Percentiles rank a stretch among this genome's conserved stretches.
phyloP scores from a whole-genome alignment of 2,797 vertebrate species.

The Schizothorax lantsangensis region DNA sequence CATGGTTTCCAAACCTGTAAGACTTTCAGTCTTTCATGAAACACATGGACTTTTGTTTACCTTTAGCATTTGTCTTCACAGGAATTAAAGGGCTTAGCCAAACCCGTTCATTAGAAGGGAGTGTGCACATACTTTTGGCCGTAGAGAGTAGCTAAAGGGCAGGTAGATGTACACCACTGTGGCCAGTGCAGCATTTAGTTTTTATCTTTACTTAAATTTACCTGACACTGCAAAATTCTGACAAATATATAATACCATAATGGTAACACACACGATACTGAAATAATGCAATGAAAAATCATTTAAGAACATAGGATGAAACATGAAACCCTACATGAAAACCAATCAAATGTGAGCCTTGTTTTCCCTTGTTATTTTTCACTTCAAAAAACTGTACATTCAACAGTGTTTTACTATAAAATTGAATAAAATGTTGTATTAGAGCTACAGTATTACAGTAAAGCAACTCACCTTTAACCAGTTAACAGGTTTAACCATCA shows the following conservation, averaged over 20 bases:
- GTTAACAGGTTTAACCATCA: neutral
- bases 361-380: too few species aligned
- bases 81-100: conserved; percentile 18
- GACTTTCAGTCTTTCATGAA: neutral
- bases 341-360: too few species aligned
- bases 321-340: neutral
- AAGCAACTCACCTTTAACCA: neutral
- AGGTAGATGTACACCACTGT: neutral
- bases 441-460: neutral
- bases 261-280: neutral
- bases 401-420: neutral
- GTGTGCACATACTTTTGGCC: neutral
- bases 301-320: neutral
- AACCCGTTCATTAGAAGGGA: conserved; percentile 12
- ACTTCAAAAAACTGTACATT: neutral
- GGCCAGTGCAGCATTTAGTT: neutral
- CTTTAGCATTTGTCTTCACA: conserved; percentile 11
- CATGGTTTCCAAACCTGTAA: neutral
- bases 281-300: neutral
- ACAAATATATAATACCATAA: neutral
- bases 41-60: neutral
- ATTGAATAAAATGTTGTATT: neutral
- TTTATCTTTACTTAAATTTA: neutral
- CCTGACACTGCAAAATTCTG: neutral
- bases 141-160: neutral